A percentile compares a stretch with the other conserved stretches of the same genome.
Evolutionary conservation across 2,113 vertebrate species (phyloP).

Genomic region (Rousettus leschenaultii): DNA sequence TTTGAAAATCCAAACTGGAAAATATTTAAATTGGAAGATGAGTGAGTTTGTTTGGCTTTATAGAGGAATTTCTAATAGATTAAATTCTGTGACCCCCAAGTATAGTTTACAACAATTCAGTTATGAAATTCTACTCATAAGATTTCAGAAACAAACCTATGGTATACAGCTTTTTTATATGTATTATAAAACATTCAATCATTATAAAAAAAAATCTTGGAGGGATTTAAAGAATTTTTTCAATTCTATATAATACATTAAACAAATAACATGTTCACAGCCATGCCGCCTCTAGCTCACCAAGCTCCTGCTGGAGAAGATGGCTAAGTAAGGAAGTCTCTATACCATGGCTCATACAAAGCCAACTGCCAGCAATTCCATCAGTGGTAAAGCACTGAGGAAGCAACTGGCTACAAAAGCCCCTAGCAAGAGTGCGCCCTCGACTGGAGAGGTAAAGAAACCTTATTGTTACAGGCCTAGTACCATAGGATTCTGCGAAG

Average conservation of each 20-base stretch:
- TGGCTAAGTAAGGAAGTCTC: no score
- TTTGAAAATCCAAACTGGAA: slow-evolving; percentile 1
- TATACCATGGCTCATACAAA: no score
- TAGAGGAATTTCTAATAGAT: background rate
- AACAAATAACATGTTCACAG: no score
- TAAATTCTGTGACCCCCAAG: background rate
- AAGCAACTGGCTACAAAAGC: no score
- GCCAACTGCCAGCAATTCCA: no score
- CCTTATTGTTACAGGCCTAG: no score
- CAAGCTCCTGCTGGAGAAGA: no score
- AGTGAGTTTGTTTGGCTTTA: background rate
- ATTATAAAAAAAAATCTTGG: background rate
- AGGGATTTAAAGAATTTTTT: slow-evolving; percentile 4
- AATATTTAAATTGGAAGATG: background rate
- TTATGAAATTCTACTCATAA: background rate
- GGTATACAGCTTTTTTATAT: background rate
- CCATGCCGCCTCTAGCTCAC: no score
- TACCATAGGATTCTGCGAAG: no score
- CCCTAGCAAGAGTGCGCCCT: no score
- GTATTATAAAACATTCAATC: background rate
- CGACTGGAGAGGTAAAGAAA: no score
- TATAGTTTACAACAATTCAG: background rate
- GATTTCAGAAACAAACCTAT: background rate
- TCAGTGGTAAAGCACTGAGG: no score
- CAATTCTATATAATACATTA: background rate